Conservation (phyloP, 1,140 invertebrate species). For the Lordiphosa mommai region DNA sequence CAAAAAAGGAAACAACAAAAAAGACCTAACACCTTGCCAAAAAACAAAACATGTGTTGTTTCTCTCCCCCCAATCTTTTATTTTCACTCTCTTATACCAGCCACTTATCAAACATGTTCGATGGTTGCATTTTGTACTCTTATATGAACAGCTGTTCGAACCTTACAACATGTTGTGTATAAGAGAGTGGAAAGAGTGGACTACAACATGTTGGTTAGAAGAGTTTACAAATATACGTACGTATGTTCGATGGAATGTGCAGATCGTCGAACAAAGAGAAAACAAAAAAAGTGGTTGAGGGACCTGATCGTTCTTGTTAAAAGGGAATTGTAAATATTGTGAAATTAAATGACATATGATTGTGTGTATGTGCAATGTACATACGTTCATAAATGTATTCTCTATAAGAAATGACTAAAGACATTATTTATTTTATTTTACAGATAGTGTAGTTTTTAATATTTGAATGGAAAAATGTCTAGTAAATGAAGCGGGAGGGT, state of each 20-base stretch:
- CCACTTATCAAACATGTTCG: constrained; percentile 51
- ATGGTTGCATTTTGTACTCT: constrained; percentile 15
- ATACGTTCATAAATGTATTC: no score
- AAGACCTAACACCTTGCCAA: constrained; percentile 28
- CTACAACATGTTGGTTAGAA: constrained; percentile 50
- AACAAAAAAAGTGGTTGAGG: no score
- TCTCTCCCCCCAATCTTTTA: neutral
- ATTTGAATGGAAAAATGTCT: no score
- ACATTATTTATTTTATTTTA: no score
- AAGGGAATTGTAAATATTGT: neutral
- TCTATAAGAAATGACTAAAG: no score
- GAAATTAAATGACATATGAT: neutral
- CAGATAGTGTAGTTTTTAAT: no score
- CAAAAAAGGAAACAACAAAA: constrained; percentile 9
- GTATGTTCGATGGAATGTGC: neutral
- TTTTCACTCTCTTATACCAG: constrained; percentile 13
- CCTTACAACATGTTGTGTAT: constrained; percentile 30
- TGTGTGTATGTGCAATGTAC: neutral
- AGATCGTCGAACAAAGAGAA: constrained; percentile 1
- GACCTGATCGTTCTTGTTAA: neutral
- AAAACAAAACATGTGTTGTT: neutral
- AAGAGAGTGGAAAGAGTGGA: constrained; percentile 13
- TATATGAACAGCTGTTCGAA: constrained; percentile 65
- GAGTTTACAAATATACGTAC: constrained; percentile 5
- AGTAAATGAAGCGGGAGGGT: no score